Conservation (phyloP, 2,888 invertebrate genomes). For the Nymphalis polychloros region DNA sequence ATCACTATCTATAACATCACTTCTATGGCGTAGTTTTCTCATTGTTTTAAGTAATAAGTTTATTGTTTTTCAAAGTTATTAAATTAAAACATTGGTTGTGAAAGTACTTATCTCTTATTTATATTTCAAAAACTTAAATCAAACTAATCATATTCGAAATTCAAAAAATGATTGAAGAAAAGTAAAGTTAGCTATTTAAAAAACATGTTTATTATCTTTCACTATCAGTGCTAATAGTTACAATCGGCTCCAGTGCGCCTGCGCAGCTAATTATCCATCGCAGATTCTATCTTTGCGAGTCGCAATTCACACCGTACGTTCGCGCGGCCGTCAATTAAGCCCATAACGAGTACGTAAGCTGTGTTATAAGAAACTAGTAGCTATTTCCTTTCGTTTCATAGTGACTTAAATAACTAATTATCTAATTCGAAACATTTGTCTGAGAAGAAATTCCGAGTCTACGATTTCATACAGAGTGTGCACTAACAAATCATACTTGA, state of each 20-base stretch:
- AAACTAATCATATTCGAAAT: too few species aligned
- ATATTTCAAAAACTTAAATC: too few species aligned
- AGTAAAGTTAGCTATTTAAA: slow-evolving; percentile 3
- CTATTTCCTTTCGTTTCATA: slow-evolving; percentile 1
- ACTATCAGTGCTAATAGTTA: slow-evolving; percentile 24
- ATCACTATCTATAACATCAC: too few species aligned
- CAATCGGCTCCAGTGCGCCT: slow-evolving; percentile 31
- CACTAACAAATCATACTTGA: too few species aligned
- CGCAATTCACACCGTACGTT: slow-evolving; percentile 31
- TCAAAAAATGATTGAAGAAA: not conserved
- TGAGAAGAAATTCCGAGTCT: too few species aligned
- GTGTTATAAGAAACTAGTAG: not conserved
- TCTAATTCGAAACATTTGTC: not conserved
- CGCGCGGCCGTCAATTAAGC: slow-evolving; percentile 22
- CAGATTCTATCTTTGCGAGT: slow-evolving; percentile 32
- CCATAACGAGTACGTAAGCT: not conserved
- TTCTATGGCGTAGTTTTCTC: too few species aligned
- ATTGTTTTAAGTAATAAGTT: too few species aligned
- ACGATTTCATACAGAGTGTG: too few species aligned
- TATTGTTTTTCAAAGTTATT: too few species aligned
- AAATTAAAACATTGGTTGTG: too few species aligned
- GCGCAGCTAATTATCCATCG: slow-evolving; percentile 39
- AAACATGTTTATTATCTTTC: slow-evolving; percentile 18
- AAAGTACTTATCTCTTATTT: too few species aligned
- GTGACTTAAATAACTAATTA: not conserved